A percentile compares a stretch with the other conserved stretches of the same genome.
Evolutionary conservation across 1,140 invertebrate genomes (phyloP).

Genomic region (Aphelenchoides avenae): DNA sequence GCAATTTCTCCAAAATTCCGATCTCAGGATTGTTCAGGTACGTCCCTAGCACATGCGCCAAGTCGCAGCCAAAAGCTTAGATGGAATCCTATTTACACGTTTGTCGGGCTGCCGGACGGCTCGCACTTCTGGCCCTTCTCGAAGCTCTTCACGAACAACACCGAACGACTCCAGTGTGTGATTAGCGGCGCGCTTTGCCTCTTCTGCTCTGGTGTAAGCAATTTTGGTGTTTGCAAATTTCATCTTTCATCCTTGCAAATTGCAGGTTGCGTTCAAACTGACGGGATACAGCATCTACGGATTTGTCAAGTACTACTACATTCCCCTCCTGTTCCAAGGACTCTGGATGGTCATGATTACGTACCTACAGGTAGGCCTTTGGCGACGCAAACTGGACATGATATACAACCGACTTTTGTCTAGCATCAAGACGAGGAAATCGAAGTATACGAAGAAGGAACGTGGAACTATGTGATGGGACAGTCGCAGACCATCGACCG

Average conservation of each 20-base stretch:
- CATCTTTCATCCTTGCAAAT: conserved; percentile 26
- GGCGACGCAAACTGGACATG: no score
- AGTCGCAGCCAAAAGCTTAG: conserved; percentile 33
- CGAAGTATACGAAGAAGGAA: conserved; percentile 61
- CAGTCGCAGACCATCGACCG: conserved; percentile 62
- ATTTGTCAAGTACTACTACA: conserved; percentile 60
- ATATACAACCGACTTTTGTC: no score
- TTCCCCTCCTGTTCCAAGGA: conserved; percentile 59
- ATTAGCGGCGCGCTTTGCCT: conserved; percentile 39
- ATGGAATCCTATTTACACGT: conserved; percentile 55
- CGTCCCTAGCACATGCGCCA: not conserved
- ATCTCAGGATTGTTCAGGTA: conserved; percentile 41
- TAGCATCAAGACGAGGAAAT: conserved; percentile 60
- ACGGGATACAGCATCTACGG: conserved; percentile 49
- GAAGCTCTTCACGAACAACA: conserved; percentile 47
- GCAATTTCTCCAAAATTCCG: conserved; percentile 50
- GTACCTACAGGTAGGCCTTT: no score
- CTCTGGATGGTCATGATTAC: conserved; percentile 60
- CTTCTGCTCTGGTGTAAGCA: conserved; percentile 40
- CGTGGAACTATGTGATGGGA: conserved; percentile 61
- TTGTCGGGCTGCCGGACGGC: conserved; percentile 53
- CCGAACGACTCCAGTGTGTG: conserved; percentile 51
- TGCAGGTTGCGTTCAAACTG: conserved; percentile 45
- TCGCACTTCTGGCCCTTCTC: conserved; percentile 54
- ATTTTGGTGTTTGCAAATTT: not conserved